Base-by-base conservation (phyloP, 2,797 vertebrate species). In the Girardinus metallicus region DNA sequence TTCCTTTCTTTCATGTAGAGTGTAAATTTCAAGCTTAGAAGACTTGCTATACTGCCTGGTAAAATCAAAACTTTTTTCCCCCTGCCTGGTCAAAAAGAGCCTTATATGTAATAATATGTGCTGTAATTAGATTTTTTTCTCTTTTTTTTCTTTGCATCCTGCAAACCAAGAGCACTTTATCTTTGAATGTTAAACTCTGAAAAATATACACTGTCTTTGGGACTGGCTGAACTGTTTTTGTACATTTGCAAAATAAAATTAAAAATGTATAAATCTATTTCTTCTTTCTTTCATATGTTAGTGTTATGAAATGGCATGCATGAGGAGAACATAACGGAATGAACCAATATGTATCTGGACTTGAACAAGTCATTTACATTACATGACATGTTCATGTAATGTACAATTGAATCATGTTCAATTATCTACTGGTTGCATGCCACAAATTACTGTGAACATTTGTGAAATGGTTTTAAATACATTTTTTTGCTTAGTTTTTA, bases 1-100 rank as follows among this genome's bases (percentile, higher is more conserved):
- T 81, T n/a, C 1, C 66, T 46, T 23, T 1, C 74, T 72, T 79
- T 74, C 47, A 72, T 83, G 51, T 78, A 75, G 4, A 74, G 29
- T 31, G 55, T 12, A 70, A 43, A 60, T 1, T 39, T 75, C 26
- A 68, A 70, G 15, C 68, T 26, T 39, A 21, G 4, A 18, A 41
- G 23, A 70, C 23, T n/a, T 71, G 41, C 43, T 44, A 44, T 71
- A 29, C 23, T 44, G 39, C 6, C 41, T 44, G 26, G 41, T 44
- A 44, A 44, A 71, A 71, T 43, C 26, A 44, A 70, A 44, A 44
- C 18, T 41, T n/a, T 68, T n/a, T 18, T 23, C 34, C 23, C 15
- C 12, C 3, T 71, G 26, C 12, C 68, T 71, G 5, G 68, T 78
- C 36, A 73, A 77, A 18, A 77, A 81, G 1, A 73, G 78, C 82